These are phyloP conservation scores for Lomographa bimaculata DNA, from an alignment of 2,888 invertebrate species.

Conservation along the genomic window DNA sequence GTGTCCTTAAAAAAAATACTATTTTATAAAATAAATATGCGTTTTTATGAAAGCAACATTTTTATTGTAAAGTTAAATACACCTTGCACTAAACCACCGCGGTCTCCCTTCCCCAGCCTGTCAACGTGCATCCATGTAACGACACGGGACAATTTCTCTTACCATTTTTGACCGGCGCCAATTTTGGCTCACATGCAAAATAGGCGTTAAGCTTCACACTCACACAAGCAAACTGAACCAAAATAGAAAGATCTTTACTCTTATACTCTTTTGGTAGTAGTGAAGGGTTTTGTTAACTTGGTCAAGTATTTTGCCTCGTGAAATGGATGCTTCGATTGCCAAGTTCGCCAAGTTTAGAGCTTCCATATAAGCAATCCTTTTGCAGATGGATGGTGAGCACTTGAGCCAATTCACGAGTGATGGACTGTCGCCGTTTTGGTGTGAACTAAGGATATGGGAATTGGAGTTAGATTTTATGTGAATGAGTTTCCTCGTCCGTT, in stretches of 20 bases:
- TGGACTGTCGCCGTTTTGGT: not conserved
- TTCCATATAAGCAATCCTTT: slow-evolving; percentile 48
- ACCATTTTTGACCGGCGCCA: slow-evolving; percentile 61
- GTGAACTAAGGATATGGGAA: slow-evolving; percentile 3
- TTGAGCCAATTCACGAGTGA: slow-evolving; percentile 4
- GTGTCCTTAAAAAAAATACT: too few relatives aligned
- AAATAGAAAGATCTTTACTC: too few relatives aligned
- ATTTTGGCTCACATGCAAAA: slow-evolving; percentile 71
- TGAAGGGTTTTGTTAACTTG: too few relatives aligned
- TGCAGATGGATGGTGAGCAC: slow-evolving; percentile 14
- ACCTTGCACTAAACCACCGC: not conserved
- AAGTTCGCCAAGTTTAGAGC: slow-evolving; percentile 45
- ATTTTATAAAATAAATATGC: too few relatives aligned
- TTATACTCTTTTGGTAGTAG: too few relatives aligned
- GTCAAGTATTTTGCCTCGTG: too few relatives aligned
- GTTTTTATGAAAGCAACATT: too few relatives aligned
- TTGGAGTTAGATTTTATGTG: too few relatives aligned
- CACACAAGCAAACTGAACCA: too few relatives aligned
- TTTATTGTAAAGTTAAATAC: too few relatives aligned
- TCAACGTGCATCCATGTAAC: slow-evolving; percentile 12
- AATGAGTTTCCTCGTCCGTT: too few relatives aligned
- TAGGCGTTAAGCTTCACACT: slow-evolving; percentile 38
- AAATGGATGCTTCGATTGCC: too few relatives aligned
- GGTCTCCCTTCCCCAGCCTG: slow-evolving; percentile 5
- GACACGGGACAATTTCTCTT: slow-evolving; percentile 63